A percentile compares a stretch with the other conserved stretches of the same genome.
Evolutionary conservation across 2,113 vertebrate species (phyloP).

Genomic region (Galbula dea): DNA sequence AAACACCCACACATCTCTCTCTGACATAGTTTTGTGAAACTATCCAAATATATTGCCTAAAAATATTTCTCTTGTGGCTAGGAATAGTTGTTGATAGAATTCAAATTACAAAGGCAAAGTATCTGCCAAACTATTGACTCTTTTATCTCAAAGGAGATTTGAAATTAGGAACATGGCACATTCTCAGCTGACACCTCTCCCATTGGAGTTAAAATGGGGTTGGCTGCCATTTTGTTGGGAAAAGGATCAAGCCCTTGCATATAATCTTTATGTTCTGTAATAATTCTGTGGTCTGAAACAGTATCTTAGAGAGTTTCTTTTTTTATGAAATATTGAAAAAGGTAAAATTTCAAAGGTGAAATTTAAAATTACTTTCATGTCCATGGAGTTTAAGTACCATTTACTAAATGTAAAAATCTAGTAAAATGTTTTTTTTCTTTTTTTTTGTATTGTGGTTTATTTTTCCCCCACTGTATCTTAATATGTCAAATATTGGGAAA

Average conservation of each 20-base stretch:
- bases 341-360: conserved; percentile 63
- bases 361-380: conserved; percentile 64
- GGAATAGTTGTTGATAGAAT: conserved; percentile 70
- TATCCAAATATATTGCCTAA: conserved; percentile 67
- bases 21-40: conserved; percentile 72
- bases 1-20: conserved; percentile 66
- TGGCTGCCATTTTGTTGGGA: not conserved
- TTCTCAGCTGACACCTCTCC: conserved; percentile 30
- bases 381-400: conserved; percentile 49
- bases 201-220: not conserved
- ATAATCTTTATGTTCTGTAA: conserved; percentile 69
- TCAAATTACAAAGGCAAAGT: conserved; percentile 49
- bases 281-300: conserved; percentile 64
- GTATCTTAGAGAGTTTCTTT: conserved; percentile 67
- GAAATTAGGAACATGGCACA: conserved; percentile 60
- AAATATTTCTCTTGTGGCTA: conserved; percentile 73
- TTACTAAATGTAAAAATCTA: conserved; percentile 71
- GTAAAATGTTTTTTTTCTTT: conserved; percentile 21
- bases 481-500: not conserved
- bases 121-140: conserved; percentile 35
- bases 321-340: conserved; percentile 61
- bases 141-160: conserved; percentile 60
- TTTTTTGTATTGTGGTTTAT: conserved; percentile 49
- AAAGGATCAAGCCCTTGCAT: conserved; percentile 58
- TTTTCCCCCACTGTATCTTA: not conserved